Conservation (phyloP, 2,797 vertebrate genomes). For the Acridotheres tristis region DNA sequence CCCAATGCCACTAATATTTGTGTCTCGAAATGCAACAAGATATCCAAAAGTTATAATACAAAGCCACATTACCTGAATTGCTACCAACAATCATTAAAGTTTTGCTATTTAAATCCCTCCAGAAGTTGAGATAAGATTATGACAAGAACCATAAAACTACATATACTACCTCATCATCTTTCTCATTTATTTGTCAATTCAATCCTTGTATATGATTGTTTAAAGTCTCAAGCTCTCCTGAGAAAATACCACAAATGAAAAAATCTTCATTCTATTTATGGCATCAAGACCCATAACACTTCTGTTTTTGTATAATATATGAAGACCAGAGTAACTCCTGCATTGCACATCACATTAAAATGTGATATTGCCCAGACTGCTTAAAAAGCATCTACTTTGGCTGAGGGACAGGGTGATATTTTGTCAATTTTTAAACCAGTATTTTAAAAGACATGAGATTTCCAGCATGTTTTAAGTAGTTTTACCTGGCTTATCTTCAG, state of each 20-base stretch:
- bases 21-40: background rate
- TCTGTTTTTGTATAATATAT: background rate
- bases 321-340: background rate
- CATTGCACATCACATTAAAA: background rate
- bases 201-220: background rate
- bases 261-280: background rate
- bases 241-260: background rate
- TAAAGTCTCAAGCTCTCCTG: background rate
- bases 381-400: background rate
- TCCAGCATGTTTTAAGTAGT: background rate
- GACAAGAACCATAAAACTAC: background rate
- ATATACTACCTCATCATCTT: background rate
- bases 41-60: background rate
- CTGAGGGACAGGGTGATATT: background rate
- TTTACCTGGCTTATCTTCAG: background rate
- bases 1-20: background rate
- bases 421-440: background rate
- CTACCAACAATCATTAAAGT: background rate
- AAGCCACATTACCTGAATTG: background rate
- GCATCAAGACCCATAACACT: background rate
- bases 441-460: background rate
- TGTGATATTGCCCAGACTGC: background rate
- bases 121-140: background rate
- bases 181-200: background rate
- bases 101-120: background rate